Percentiles rank a stretch among this genome's conserved stretches.
These are phyloP conservation scores for Rhopalosiphum padi DNA, from an alignment of 1,140 invertebrate genomes.

Conservation along the genomic window DNA sequence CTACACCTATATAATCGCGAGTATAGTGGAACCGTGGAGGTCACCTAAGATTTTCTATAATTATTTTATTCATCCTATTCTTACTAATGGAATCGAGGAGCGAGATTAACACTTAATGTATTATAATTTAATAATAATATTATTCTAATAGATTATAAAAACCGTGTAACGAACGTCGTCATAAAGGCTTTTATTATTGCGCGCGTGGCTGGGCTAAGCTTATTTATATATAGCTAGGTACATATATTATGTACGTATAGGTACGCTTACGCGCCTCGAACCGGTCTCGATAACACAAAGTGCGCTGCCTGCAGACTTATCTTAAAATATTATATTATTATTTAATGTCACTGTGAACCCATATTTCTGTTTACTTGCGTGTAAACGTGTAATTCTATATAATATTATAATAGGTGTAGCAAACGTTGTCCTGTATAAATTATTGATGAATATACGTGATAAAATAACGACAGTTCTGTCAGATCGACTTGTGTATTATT, in stretches of 20 bases:
- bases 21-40: neutral
- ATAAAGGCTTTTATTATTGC: neutral
- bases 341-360: neutral
- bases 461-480: neutral
- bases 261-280: neutral
- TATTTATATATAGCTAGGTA: neutral
- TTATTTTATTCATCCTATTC: neutral
- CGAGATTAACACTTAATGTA: neutral
- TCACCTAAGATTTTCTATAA: neutral
- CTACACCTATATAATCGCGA: neutral
- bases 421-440: neutral
- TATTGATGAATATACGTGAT: neutral
- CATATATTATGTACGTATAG: too few relatives aligned
- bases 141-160: neutral
- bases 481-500: neutral
- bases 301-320: neutral
- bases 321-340: conserved; percentile 7
- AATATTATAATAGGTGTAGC: neutral
- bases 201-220: neutral
- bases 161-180: neutral
- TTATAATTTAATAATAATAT: conserved; percentile 20
- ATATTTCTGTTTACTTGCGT: neutral
- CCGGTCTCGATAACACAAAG: conserved; percentile 37
- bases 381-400: neutral
- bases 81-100: neutral